phyloP scores from a whole-genome alignment of 2,888 invertebrate species.

The Amphiduros pacificus region DNA sequence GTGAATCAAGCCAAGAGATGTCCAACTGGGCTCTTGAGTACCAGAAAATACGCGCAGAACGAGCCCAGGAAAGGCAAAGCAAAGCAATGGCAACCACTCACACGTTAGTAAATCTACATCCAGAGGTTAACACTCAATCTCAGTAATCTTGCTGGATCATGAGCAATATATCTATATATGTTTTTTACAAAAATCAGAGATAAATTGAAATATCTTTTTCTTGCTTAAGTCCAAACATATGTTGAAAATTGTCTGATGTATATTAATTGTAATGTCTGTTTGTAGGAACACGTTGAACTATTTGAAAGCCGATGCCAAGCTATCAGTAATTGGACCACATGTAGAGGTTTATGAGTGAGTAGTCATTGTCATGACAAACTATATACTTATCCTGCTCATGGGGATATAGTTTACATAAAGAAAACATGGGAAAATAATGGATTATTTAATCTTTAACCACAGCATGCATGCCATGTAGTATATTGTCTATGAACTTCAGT shows the following conservation, averaged over 20 bases:
- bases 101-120: slow-evolving; percentile 10
- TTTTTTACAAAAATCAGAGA: no score
- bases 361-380: not conserved
- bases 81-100: slow-evolving; percentile 27
- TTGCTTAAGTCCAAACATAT: not conserved
- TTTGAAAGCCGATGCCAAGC: slow-evolving; percentile 34
- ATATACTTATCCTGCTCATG: no score
- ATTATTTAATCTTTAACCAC: no score
- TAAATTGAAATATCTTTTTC: no score
- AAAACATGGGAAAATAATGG: no score
- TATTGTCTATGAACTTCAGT: no score
- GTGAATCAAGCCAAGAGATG: slow-evolving; percentile 37
- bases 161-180: no score
- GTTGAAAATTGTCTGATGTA: not conserved
- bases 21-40: slow-evolving; percentile 45
- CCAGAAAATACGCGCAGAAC: slow-evolving; percentile 32
- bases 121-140: no score
- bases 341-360: slow-evolving; percentile 57
- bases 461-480: no score
- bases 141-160: no score
- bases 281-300: slow-evolving; percentile 38
- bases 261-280: not conserved
- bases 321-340: slow-evolving; percentile 53
- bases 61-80: slow-evolving; percentile 33
- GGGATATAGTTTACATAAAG: no score